These are phyloP conservation scores for Polypedilum vanderplanki DNA, from an alignment of 1,140 invertebrate species.

Conservation along the genomic window DNA sequence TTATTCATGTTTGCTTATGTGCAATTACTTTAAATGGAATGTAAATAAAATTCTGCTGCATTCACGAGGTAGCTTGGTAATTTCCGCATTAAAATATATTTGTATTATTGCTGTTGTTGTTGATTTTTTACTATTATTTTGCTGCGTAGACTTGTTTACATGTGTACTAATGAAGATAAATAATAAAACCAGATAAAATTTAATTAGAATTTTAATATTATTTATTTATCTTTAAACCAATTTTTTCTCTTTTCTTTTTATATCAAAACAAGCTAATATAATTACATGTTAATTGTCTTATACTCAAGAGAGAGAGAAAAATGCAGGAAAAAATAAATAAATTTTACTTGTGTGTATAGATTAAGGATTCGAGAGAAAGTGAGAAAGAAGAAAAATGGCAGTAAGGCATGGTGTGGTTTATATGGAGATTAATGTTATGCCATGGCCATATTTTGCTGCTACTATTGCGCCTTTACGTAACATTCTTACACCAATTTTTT, in stretches of 20 bases:
- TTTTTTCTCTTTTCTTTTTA: neutral
- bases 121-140: too few relatives aligned
- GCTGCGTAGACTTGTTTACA: too few relatives aligned
- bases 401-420: neutral
- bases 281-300: neutral
- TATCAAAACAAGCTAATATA: neutral
- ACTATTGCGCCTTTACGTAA: too few relatives aligned
- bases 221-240: neutral
- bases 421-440: slow-evolving; percentile 5
- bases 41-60: too few relatives aligned
- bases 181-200: too few relatives aligned
- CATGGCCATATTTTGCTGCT: neutral
- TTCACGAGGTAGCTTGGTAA: too few relatives aligned
- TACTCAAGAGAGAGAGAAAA: neutral
- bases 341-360: neutral
- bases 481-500: neutral
- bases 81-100: too few relatives aligned
- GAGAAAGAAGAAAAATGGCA: neutral
- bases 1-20: too few relatives aligned
- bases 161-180: too few relatives aligned
- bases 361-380: neutral
- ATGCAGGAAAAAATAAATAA: neutral
- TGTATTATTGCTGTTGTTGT: too few relatives aligned
- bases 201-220: neutral
- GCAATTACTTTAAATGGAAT: too few relatives aligned